Percentiles rank a stretch among this genome's conserved stretches.
These are phyloP conservation scores for Cylas formicarius DNA, from an alignment of 1,140 invertebrate genomes.

Conservation along the genomic window DNA sequence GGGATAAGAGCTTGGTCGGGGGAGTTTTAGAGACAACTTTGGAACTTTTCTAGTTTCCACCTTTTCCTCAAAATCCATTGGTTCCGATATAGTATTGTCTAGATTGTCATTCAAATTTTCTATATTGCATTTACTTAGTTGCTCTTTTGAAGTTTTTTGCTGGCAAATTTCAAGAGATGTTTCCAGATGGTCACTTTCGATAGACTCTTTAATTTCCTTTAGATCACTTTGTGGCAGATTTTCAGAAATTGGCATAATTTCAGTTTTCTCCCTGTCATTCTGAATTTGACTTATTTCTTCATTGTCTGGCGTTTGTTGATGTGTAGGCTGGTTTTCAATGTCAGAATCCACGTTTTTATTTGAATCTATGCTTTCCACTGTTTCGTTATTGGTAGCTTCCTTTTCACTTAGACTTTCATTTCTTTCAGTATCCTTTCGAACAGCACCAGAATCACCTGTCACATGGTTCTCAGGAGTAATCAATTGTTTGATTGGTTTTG, in stretches of 20 bases:
- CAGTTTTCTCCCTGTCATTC: no score
- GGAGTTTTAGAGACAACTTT: constrained; percentile 47
- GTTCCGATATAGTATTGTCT: constrained; percentile 7
- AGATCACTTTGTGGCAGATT: no score
- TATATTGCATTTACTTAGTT: no score
- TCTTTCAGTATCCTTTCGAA: constrained; percentile 10
- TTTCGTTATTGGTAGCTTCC: background rate
- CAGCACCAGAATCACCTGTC: constrained; percentile 26
- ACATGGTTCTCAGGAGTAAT: constrained; percentile 33
- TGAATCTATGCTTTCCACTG: background rate
- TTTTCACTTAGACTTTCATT: constrained; percentile 13
- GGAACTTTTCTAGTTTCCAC: constrained; percentile 42
- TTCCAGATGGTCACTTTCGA: no score
- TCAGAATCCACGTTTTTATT: no score
- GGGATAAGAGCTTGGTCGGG: constrained; percentile 35
- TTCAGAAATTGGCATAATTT: no score
- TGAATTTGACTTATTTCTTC: no score
- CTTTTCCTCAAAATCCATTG: constrained; percentile 12
- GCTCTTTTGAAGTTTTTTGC: background rate
- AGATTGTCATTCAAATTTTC: constrained; percentile 13
- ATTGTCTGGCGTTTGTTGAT: no score
- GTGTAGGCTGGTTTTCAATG: no score
- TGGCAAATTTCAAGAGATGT: constrained; percentile 5
- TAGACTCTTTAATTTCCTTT: no score
- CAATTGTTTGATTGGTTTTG: constrained; percentile 23